phyloP scores from a whole-genome alignment of 2,888 invertebrate genomes.

The Napeogenes inachia region DNA sequence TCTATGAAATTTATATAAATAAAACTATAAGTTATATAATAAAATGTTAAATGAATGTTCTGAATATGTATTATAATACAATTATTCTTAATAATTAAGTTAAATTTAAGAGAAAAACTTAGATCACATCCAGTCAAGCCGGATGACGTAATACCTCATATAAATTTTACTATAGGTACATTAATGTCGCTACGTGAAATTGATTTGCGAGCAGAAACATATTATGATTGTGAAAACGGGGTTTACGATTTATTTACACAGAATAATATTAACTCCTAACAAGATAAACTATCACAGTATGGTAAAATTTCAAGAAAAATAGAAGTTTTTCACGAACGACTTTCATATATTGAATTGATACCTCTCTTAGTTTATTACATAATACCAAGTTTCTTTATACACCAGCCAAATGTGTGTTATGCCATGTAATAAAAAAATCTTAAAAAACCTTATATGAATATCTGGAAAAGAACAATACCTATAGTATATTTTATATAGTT shows the following conservation, averaged over 20 bases:
- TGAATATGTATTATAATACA: neutral
- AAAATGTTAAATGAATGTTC: neutral
- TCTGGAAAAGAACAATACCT: too few relatives aligned
- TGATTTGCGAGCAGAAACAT: conserved; percentile 77
- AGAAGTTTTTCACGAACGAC: neutral
- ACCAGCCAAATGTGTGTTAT: too few relatives aligned
- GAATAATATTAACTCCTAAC: conserved; percentile 65
- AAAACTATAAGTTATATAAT: neutral
- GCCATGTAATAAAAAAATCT: too few relatives aligned
- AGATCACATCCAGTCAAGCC: conserved; percentile 56
- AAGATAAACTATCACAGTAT: conserved; percentile 64
- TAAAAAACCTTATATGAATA: too few relatives aligned
- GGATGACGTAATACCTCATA: conserved; percentile 72
- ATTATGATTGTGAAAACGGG: conserved; percentile 78
- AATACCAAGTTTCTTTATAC: neutral
- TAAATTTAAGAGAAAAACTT: neutral
- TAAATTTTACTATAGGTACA: conserved; percentile 76
- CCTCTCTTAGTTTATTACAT: neutral
- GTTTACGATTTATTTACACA: conserved; percentile 78
- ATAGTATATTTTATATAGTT: too few relatives aligned
- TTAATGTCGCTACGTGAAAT: conserved; percentile 77
- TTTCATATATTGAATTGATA: neutral
- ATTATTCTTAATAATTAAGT: neutral
- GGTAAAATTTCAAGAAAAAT: conserved; percentile 28
- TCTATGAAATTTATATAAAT: conserved; percentile 9